Base-by-base conservation (phyloP, 2,113 vertebrate species). In the Caretta caretta region DNA sequence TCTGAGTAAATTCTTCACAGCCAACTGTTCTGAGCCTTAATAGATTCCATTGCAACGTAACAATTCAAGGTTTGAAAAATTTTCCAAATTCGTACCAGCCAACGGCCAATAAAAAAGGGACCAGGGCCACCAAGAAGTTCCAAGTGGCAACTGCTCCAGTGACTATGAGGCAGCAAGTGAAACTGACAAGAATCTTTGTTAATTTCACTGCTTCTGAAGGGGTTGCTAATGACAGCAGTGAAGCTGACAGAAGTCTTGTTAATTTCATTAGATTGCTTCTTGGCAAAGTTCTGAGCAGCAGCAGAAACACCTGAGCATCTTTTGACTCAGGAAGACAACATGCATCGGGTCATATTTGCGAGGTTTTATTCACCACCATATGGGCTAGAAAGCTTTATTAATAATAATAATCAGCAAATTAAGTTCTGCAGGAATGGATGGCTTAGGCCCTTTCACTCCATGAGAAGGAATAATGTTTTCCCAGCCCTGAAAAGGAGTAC, bases 211-310 rank as follows among this genome's bases (percentile, higher is more conserved):
- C 90, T 93, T 82, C 88, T 96, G 80, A 86, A 83, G 88, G 88
- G 86, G 89, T 88, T 94, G 84, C 69, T 83, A n/a, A 90, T 0
- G 59, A 94, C 90, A 83, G 29, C 88, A 5, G 19, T 85, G 80
- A 54, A 42, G 51, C 22, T 27, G 94, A 96, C 92, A 95, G 93
- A 96, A 96, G 94, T 3, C 90, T 86, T 83, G 76, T 82, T 86
- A 89, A 94, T 94, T 27, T 95, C 78, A 93, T 86, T 84, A 87
- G 46, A 51, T 51, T 35, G 83, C 80, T 93, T 89, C 95, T 94
- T 19, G 79, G 88, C 90, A 95, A 90, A 90, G 89, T 91, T 75
- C 75, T 16, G 57, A 93, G 94, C 89, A 62, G 78, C 62, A 12
- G 81, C 49, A 12, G 54, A 75, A 19, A 9, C 86, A 29, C 80